Evolutionary conservation across 2,113 vertebrate genomes (phyloP).

Genomic region (Crotalus viridis): DNA sequence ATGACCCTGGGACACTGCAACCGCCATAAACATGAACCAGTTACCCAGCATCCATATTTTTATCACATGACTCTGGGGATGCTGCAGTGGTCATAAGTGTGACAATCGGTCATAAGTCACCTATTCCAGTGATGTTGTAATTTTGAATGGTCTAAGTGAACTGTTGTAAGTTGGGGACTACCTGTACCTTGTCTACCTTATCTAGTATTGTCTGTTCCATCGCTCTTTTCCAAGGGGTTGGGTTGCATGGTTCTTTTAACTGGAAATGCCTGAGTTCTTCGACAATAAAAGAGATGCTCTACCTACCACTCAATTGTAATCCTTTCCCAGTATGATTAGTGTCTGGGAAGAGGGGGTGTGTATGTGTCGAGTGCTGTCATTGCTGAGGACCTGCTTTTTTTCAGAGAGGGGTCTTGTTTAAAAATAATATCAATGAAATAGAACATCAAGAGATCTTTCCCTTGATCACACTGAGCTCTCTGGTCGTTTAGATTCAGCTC

Average conservation of each 20-base stretch:
- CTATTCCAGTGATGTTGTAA: neutral
- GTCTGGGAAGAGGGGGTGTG: neutral
- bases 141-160: neutral
- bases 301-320: neutral
- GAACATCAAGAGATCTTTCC: neutral
- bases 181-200: neutral
- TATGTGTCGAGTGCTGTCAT: neutral
- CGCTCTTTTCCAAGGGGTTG: neutral
- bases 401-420: neutral
- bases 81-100: neutral
- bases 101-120: neutral
- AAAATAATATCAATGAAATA: neutral
- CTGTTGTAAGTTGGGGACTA: neutral
- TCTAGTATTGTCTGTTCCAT: neutral
- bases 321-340: neutral
- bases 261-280: neutral
- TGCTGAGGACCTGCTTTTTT: neutral
- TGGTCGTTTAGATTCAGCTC: neutral
- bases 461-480: neutral
- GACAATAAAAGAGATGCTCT: neutral
- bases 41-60: neutral
- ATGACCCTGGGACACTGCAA: neutral
- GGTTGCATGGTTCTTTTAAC: neutral
- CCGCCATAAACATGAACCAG: neutral
- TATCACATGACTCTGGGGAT: neutral